phyloP scores from a whole-genome alignment of 2,888 invertebrate species.

The Punctoribates punctum region DNA sequence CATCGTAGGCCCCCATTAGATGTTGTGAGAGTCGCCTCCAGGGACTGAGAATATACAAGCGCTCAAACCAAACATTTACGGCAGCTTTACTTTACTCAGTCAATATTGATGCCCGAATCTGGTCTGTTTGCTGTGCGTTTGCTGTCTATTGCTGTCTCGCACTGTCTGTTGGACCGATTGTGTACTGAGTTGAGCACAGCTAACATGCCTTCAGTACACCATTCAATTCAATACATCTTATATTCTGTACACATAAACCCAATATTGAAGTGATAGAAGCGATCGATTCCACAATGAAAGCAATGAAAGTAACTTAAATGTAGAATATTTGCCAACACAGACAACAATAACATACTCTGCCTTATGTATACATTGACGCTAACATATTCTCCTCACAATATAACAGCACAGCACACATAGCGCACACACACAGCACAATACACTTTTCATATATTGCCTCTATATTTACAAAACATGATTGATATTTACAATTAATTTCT shows the following conservation, averaged over 20 bases:
- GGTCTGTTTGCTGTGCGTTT: conserved; percentile 17
- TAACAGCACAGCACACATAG: no score
- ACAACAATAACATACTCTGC: not conserved
- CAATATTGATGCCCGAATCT: conserved; percentile 29
- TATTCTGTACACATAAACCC: conserved; percentile 7
- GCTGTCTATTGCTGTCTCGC: not conserved
- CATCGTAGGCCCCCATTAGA: not conserved
- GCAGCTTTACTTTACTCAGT: conserved; percentile 19
- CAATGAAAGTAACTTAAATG: conserved; percentile 25
- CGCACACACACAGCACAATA: no score
- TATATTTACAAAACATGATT: no score
- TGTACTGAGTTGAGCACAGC: not conserved
- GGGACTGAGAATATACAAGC: conserved; percentile 1
- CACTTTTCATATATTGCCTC: no score
- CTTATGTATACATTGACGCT: not conserved
- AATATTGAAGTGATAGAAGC: conserved; percentile 16
- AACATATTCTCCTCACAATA: no score
- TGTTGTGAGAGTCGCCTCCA: not conserved
- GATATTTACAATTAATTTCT: no score
- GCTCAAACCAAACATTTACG: conserved; percentile 22
- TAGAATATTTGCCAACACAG: not conserved
- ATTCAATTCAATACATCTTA: conserved; percentile 9
- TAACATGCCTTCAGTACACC: conserved; percentile 8
- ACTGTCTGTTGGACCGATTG: not conserved
- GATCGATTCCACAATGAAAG: conserved; percentile 21